Evolutionary conservation across 2,113 vertebrate species (phyloP), one percentile per base, ranked within the genome.

Genomic region (Barnardius zonarius): DNA sequence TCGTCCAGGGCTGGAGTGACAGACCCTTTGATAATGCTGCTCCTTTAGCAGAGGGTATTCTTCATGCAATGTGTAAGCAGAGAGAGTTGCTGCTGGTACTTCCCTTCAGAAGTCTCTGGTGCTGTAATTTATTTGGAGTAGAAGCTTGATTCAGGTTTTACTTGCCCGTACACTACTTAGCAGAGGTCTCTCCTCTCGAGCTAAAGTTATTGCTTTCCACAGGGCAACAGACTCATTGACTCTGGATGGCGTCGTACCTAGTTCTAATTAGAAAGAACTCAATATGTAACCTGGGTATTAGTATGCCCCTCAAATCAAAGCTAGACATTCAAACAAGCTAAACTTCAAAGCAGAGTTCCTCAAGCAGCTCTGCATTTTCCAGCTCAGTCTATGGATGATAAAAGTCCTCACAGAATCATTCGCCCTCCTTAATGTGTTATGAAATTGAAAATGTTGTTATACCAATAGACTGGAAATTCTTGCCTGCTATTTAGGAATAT

Each of bases 71-170:
- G 83, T 80, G 83, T 91, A 82, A 94, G 86, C 31, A 91, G 57
- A 87, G 64, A 92, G 62, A 79, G 80, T 30, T 93, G 86, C 93
- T 95, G 83, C 51, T 82, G 93, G 86, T 87, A 73, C 25, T 86
- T 96, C 68, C 61, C 55, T 88, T 94, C 83, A 79, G 80, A 82
- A 86, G 54, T 92, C 88, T 96, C 86, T 0, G 1, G 62, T 91
- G 39, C 70, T 35, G 77, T 95, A 93, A 96, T 95, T 94, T 96
- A 94, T 92, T 76, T 93, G 91, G 73, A 93, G 69, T 46, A 52
- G 80, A 91, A 94, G 57, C 57, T 79, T 97, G 86, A 95, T 94
- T 97, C 96, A 97, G 74, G 49, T 93, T 94, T 96, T 83, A 87
- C 69, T 95, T 86, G 87, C 80, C 86, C 28, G 41, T 84, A 84